These are phyloP conservation scores for Drosophila ercepeae DNA, from an alignment of 1,140 invertebrate genomes.

Conservation along the genomic window DNA sequence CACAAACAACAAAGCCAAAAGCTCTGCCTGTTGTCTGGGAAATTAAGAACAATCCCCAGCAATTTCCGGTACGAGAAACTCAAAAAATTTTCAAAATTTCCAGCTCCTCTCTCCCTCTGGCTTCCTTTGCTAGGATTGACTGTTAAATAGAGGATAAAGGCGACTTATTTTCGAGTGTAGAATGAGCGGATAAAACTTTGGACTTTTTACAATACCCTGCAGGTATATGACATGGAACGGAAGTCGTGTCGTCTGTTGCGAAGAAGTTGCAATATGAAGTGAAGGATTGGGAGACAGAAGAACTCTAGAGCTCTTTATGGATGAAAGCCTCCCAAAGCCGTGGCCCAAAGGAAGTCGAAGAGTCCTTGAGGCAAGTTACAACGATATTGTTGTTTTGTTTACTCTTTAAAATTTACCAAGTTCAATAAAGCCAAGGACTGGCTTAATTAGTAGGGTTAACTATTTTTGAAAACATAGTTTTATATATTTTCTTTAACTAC, in stretches of 20 bases:
- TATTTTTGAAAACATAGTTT: too few relatives aligned
- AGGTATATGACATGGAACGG: conserved; percentile 58
- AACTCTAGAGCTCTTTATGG: conserved; percentile 10
- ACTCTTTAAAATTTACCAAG: conserved; percentile 20
- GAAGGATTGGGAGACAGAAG: conserved; percentile 24
- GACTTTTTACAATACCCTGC: conserved; percentile 49
- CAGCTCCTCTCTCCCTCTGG: conserved; percentile 6
- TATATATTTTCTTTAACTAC: not conserved
- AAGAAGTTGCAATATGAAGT: conserved; percentile 51
- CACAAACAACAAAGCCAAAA: conserved; percentile 40
- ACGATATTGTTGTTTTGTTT: conserved; percentile 19
- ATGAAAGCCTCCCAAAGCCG: conserved; percentile 14
- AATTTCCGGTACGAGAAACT: conserved; percentile 77
- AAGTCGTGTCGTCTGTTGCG: conserved; percentile 46
- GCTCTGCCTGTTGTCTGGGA: conserved; percentile 68
- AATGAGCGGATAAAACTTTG: conserved; percentile 47
- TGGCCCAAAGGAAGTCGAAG: conserved; percentile 43
- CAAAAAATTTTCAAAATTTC: conserved; percentile 69
- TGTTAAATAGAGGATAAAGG: conserved; percentile 54
- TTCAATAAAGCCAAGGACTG: conserved; percentile 13
- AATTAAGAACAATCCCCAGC: conserved; percentile 80
- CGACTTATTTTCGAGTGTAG: conserved; percentile 51
- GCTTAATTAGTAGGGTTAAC: not conserved
- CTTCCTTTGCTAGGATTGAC: conserved; percentile 10
- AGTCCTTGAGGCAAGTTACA: conserved; percentile 15